Evolutionary conservation across 2,797 vertebrate genomes (phyloP).

Genomic region (Crypturellus tataupa): DNA sequence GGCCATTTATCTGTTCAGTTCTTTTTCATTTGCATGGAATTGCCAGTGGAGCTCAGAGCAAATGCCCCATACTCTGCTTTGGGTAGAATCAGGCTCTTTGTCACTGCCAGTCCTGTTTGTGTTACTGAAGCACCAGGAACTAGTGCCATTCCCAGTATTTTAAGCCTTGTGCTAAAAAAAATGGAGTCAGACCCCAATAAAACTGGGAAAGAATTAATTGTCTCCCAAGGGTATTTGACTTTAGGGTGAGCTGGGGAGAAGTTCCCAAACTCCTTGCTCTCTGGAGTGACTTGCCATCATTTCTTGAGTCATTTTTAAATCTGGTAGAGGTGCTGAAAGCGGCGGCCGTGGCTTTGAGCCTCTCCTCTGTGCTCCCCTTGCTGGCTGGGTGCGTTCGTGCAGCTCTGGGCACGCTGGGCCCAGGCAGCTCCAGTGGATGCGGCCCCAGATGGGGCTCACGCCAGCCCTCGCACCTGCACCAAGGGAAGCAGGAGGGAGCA

Average conservation of each 20-base stretch:
- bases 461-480: not conserved
- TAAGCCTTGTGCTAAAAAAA: not conserved
- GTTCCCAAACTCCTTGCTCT: not conserved
- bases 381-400: not conserved
- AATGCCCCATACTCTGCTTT: not conserved
- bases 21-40: not conserved
- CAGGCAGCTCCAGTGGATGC: not conserved
- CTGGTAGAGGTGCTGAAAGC: not conserved
- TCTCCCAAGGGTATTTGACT: not conserved
- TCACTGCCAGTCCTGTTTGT: not conserved
- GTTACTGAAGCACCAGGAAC: not conserved
- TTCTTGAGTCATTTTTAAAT: not conserved
- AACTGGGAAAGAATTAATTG: not conserved
- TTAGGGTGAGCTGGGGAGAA: not conserved
- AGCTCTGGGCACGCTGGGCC: not conserved
- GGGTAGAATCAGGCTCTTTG: not conserved
- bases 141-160: not conserved
- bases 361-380: not conserved
- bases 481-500: not conserved
- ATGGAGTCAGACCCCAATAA: not conserved
- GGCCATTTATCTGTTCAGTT: not conserved
- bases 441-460: not conserved
- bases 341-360: not conserved
- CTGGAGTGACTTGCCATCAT: not conserved
- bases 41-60: not conserved